phyloP scores from a whole-genome alignment of 1,140 invertebrate species.

The Tribolium madens region DNA sequence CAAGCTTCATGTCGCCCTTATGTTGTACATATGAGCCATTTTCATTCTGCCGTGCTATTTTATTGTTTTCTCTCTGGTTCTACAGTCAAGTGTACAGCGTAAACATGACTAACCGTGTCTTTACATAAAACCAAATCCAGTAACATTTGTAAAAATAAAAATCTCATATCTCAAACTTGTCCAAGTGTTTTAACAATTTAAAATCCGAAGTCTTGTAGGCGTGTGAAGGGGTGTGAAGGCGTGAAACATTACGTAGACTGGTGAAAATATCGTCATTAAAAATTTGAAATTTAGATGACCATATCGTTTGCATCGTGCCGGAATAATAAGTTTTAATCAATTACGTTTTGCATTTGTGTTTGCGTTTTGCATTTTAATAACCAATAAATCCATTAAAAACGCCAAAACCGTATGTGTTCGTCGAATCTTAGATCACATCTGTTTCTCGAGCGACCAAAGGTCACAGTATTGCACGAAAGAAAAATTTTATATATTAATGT shows the following conservation, averaged over 20 bases:
- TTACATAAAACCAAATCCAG: neutral
- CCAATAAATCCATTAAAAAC: slow-evolving; percentile 13
- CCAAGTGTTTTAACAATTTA: neutral
- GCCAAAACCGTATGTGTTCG: neutral
- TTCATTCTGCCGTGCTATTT: slow-evolving; percentile 12
- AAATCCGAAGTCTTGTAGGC: neutral
- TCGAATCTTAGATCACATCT: slow-evolving; percentile 15
- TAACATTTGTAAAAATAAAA: neutral
- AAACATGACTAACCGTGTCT: neutral
- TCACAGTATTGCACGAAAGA: slow-evolving; percentile 2
- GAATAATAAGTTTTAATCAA: slow-evolving; percentile 29
- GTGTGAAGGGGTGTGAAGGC: neutral
- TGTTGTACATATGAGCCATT: slow-evolving; percentile 33
- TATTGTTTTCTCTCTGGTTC: slow-evolving; percentile 16
- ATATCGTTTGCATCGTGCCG: neutral
- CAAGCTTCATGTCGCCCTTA: slow-evolving; percentile 18
- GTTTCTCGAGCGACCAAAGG: neutral
- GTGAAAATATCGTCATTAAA: slow-evolving; percentile 7
- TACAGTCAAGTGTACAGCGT: slow-evolving; percentile 1
- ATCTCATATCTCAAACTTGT: too few species aligned
- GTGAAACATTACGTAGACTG: neutral
- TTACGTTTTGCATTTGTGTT: slow-evolving; percentile 24
- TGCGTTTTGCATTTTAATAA: slow-evolving; percentile 35
- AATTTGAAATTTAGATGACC: slow-evolving; percentile 25
- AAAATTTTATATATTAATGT: neutral